phyloP scores from a whole-genome alignment of 1,140 invertebrate species.

The Lepidurus packardi region DNA sequence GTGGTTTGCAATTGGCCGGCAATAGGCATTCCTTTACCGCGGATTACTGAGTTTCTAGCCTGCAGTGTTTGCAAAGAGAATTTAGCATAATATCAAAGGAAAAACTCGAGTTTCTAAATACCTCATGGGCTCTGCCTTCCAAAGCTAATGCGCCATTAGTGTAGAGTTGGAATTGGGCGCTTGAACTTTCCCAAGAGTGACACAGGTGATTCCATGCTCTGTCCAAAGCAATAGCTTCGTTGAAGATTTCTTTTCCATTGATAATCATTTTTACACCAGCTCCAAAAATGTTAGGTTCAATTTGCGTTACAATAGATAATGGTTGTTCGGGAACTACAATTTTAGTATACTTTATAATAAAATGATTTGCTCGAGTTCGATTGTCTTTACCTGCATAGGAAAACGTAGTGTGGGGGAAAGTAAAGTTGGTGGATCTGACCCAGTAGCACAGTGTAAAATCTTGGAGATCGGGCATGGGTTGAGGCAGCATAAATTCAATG shows the following conservation, averaged over 20 bases:
- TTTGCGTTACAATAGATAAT: slow-evolving; percentile 23
- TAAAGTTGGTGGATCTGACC: slow-evolving; percentile 29
- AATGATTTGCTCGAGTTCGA: neutral
- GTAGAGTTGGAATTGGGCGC: slow-evolving; percentile 25
- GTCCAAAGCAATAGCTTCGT: neutral
- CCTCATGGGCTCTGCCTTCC: slow-evolving; percentile 13
- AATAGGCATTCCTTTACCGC: slow-evolving; percentile 12
- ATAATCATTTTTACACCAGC: slow-evolving; percentile 24
- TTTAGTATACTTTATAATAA: neutral
- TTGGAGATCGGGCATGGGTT: slow-evolving; percentile 22
- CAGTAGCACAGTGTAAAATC: slow-evolving; percentile 34
- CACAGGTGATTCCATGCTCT: slow-evolving; percentile 31
- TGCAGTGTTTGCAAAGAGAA: neutral
- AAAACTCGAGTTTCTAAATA: neutral
- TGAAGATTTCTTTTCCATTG: slow-evolving; percentile 27
- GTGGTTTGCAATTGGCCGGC: slow-evolving; percentile 29
- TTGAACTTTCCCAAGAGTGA: slow-evolving; percentile 32
- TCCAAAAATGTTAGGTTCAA: slow-evolving; percentile 32
- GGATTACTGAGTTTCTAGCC: slow-evolving; percentile 2
- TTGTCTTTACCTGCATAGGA: slow-evolving; percentile 31
- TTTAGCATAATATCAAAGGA: neutral
- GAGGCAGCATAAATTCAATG: slow-evolving; percentile 24
- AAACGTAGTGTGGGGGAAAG: slow-evolving; percentile 29
- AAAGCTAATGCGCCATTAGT: slow-evolving; percentile 25
- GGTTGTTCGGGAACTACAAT: slow-evolving; percentile 24